These are phyloP conservation scores for Neopelma chrysocephalum DNA, from an alignment of 2,797 vertebrate genomes.

Conservation along the genomic window DNA sequence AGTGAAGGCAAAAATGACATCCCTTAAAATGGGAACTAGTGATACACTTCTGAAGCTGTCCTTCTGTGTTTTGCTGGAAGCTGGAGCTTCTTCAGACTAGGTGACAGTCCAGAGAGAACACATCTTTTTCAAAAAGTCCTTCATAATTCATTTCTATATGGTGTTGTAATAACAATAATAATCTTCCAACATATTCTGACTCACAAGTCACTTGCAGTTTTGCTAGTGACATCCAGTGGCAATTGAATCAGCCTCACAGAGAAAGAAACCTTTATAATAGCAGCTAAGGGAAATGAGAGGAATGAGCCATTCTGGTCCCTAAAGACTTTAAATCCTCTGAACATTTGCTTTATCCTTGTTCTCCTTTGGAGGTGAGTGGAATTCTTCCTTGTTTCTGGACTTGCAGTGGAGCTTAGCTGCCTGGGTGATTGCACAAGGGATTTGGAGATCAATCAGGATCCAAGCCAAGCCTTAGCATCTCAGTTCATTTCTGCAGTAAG, in stretches of 20 bases:
- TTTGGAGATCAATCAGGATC: constrained; percentile 38
- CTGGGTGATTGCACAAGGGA: constrained; percentile 9
- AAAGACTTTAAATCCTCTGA: constrained; percentile 31
- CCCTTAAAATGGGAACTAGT: not conserved
- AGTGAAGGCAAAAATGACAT: not conserved
- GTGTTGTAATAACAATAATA: not conserved
- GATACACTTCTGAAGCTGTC: not conserved
- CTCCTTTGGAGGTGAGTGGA: not conserved
- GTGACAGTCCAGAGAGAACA: not conserved
- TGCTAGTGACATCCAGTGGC: not conserved
- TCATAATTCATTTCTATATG: not conserved
- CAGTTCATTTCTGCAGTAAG: not conserved
- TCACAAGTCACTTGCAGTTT: constrained; percentile 1
- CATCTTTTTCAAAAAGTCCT: not conserved
- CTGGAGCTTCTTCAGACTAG: not conserved
- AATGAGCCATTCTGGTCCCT: not conserved
- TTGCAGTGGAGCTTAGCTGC: not conserved
- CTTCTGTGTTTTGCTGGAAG: not conserved
- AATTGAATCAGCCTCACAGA: not conserved
- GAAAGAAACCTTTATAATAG: not conserved
- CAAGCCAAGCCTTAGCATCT: not conserved
- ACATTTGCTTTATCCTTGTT: constrained; percentile 24
- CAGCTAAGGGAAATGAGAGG: not conserved
- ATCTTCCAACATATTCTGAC: not conserved
- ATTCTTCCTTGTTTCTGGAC: not conserved